phyloP scores from a whole-genome alignment of 2,113 vertebrate species.

The Mystacornis crossleyi region DNA sequence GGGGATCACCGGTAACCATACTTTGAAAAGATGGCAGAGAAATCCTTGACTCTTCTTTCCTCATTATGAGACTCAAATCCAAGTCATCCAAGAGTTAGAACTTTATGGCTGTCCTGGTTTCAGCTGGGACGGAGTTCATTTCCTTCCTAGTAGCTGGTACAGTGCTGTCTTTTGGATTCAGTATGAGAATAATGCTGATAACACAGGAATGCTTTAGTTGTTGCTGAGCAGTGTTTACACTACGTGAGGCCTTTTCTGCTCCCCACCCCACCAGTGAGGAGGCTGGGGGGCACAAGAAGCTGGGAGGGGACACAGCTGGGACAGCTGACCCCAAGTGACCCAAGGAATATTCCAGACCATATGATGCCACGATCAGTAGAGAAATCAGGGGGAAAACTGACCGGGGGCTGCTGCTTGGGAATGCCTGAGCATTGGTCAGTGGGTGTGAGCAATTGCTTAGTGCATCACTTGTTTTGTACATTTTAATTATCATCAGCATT shows the following conservation, averaged over 20 bases:
- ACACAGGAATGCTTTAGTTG: not conserved
- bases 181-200: not conserved
- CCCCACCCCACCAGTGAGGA: not conserved
- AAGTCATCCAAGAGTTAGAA: not conserved
- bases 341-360: not conserved
- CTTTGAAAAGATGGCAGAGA: not conserved
- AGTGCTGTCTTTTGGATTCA: not conserved
- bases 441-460: not conserved
- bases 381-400: not conserved
- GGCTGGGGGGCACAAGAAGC: not conserved
- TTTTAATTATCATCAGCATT: not conserved
- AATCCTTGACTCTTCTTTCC: not conserved
- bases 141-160: not conserved
- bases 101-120: not conserved
- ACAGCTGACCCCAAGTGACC: not conserved
- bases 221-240: not conserved
- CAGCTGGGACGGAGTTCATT: not conserved
- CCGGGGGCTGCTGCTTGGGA: not conserved
- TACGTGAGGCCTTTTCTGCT: not conserved
- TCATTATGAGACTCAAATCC: not conserved
- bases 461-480: not conserved
- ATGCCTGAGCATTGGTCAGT: not conserved
- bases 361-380: not conserved
- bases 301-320: not conserved
- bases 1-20: fast-evolving